Base-by-base conservation (phyloP, 2,888 invertebrate species). In the Litoditis marina region DNA sequence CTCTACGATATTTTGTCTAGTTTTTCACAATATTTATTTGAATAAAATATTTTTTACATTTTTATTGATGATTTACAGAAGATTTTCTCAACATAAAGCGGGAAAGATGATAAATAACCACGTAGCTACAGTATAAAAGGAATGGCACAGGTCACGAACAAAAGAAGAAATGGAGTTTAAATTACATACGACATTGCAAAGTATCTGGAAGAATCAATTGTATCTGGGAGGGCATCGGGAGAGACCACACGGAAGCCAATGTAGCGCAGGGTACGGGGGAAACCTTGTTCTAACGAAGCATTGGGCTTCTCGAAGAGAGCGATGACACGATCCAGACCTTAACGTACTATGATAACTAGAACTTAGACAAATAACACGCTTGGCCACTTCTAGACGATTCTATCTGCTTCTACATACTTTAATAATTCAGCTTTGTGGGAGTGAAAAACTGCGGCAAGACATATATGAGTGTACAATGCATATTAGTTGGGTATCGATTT, bases 1-100 rank as follows among this genome's bases (percentile, higher is more conserved):
- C 92, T 67, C 88, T 94, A 60, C 93, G 93, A 85, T 95, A 94
- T 86, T 96, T 96, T 70, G 54, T 67, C 31, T 76, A 66, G 42
- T 47, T 13, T 46, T 55, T n/a, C 39, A 16, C 13, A n/a, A 36
- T 16, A 36, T n/a, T 16, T 1, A 16, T n/a, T 11, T 36, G n/a
- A 36, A n/a, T n/a, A n/a, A n/a, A n/a, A n/a, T n/a, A 11, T 51
- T 51, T 49, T 49, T 51, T 51, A 27, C 22, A 4, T 4, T 42
- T 42, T 42, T 42, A 22, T 42, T 5, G n/a, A n/a, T n/a, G n/a
- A n/a, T n/a, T n/a, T n/a, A n/a, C n/a, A n/a, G n/a, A n/a, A n/a
- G n/a, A n/a, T n/a, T n/a, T n/a, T n/a, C n/a, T n/a, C n/a, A n/a
- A n/a, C n/a, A n/a, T n/a, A n/a, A n/a, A n/a, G n/a, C n/a, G n/a